Evolutionary conservation across 2,888 invertebrate species (phyloP).

Genomic region (Balanococcus diminutus): DNA sequence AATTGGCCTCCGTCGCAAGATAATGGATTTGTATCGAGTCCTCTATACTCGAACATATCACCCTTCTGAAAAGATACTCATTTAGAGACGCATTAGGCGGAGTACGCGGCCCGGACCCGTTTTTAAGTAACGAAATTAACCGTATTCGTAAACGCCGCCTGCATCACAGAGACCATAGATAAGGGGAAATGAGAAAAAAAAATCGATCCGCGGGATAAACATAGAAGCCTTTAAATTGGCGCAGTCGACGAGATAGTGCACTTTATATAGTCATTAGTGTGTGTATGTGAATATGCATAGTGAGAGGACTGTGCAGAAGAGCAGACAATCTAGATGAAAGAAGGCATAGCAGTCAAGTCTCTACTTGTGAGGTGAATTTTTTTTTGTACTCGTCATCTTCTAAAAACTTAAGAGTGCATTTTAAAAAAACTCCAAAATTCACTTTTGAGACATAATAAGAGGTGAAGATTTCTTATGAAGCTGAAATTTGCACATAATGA

Average conservation of each 20-base stretch:
- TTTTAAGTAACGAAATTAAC: background rate
- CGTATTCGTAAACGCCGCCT: background rate
- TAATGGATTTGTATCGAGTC: conserved; percentile 9
- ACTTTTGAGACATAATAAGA: too few relatives aligned
- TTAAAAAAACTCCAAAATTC: too few relatives aligned
- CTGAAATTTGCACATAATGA: too few relatives aligned
- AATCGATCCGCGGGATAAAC: background rate
- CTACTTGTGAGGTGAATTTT: too few relatives aligned
- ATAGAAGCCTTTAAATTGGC: background rate
- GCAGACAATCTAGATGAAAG: too few relatives aligned
- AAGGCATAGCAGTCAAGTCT: too few relatives aligned
- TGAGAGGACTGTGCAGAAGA: too few relatives aligned
- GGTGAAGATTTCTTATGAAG: too few relatives aligned
- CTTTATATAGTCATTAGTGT: background rate
- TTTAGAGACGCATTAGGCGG: background rate
- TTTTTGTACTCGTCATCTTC: too few relatives aligned
- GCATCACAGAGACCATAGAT: background rate
- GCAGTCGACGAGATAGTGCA: background rate
- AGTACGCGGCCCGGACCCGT: background rate
- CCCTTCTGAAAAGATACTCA: background rate
- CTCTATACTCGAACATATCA: background rate
- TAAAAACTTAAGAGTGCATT: too few relatives aligned
- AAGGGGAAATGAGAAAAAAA: background rate
- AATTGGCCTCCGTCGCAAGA: background rate
- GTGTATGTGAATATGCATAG: background rate